These are phyloP conservation scores for Microctonus brassicae DNA, from an alignment of 2,888 invertebrate species.

Conservation along the genomic window DNA sequence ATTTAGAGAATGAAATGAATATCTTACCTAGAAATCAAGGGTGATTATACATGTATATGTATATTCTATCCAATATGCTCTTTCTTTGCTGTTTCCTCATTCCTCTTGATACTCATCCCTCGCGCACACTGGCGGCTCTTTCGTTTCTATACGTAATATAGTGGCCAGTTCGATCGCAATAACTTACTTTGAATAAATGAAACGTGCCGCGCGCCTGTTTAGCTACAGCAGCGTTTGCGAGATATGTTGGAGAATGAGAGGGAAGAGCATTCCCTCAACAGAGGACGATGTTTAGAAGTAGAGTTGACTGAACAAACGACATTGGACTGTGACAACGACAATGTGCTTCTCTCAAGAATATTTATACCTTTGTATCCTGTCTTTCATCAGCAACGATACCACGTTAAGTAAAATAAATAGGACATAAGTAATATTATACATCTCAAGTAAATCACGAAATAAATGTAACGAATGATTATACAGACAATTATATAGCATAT, in stretches of 20 bases:
- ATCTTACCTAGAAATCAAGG: slow-evolving; percentile 62
- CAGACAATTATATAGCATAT: no score
- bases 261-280: slow-evolving; percentile 56
- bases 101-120: not conserved
- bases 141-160: slow-evolving; percentile 60
- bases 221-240: not conserved
- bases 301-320: slow-evolving; percentile 57
- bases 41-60: no score
- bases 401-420: slow-evolving; percentile 7
- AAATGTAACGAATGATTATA: no score
- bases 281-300: slow-evolving; percentile 59
- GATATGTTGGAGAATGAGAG: not conserved
- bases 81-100: slow-evolving; percentile 14
- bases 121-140: slow-evolving; percentile 45
- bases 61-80: slow-evolving; percentile 22
- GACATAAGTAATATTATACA: not conserved
- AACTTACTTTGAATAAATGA: slow-evolving; percentile 68
- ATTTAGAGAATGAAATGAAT: slow-evolving; percentile 62
- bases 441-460: not conserved
- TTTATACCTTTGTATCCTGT: no score
- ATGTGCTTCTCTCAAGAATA: slow-evolving; percentile 5
- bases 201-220: slow-evolving; percentile 55
- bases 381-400: slow-evolving; percentile 35
- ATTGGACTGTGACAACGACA: slow-evolving; percentile 20
- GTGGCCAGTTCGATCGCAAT: slow-evolving; percentile 64